Conservation (phyloP, 2,797 vertebrate genomes). For the Pantherophis alleghaniensis region DNA sequence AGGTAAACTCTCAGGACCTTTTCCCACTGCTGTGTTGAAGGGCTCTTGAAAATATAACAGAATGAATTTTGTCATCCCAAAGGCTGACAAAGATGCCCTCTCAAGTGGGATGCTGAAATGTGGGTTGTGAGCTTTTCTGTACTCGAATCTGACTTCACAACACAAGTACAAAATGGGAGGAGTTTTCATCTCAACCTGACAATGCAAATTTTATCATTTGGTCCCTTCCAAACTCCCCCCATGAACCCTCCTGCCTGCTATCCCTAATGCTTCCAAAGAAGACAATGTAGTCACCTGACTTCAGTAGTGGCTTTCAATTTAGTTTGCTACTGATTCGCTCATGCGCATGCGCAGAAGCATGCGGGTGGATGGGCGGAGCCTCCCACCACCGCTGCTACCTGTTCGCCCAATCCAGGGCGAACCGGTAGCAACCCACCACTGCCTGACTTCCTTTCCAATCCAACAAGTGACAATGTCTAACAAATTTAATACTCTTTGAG, state of each 20-base stretch:
- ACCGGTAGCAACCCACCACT: too few species aligned
- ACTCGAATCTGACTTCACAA: neutral
- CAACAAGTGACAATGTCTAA: neutral
- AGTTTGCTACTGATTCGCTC: too few species aligned
- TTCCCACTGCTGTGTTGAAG: neutral
- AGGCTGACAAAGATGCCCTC: neutral
- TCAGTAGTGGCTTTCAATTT: neutral
- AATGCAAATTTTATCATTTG: neutral
- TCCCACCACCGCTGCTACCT: too few species aligned
- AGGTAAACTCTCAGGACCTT: neutral
- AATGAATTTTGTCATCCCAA: neutral
- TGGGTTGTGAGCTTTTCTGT: neutral
- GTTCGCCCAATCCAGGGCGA: too few species aligned
- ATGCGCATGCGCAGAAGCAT: too few species aligned
- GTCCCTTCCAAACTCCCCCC: neutral
- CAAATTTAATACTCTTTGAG: neutral
- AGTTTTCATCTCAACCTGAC: neutral
- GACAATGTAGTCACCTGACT: neutral
- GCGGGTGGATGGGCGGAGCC: too few species aligned
- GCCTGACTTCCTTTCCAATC: neutral
- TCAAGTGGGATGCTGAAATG: neutral
- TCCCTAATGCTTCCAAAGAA: neutral
- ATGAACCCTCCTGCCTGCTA: neutral
- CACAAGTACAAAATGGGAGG: neutral
- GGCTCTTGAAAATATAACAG: neutral